These are phyloP conservation scores for Drosophila pseudotakahashii DNA, from an alignment of 2,888 invertebrate species.

Conservation along the genomic window DNA sequence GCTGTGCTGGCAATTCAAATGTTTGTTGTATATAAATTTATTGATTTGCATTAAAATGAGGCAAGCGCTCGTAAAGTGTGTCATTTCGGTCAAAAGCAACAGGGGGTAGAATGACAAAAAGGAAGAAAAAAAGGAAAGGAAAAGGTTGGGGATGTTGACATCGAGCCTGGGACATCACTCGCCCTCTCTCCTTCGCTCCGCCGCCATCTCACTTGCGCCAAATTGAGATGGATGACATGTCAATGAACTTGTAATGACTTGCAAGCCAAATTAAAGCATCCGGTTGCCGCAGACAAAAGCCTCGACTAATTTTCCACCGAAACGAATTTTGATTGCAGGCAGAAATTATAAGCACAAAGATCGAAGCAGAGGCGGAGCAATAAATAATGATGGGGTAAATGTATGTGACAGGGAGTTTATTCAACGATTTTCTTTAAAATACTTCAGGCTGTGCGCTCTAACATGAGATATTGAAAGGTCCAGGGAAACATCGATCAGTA, in stretches of 20 bases:
- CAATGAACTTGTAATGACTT: constrained; percentile 65
- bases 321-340: constrained; percentile 60
- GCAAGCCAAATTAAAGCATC: constrained; percentile 18
- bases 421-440: background rate
- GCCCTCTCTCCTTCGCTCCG: background rate
- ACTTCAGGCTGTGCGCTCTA: background rate
- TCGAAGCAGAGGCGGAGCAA: background rate
- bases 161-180: constrained; percentile 11
- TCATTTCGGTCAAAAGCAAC: constrained; percentile 26
- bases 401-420: background rate
- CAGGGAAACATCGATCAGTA: too few relatives aligned
- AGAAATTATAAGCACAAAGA: constrained; percentile 8
- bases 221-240: constrained; percentile 77
- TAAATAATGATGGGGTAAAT: constrained; percentile 13
- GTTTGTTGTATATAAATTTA: constrained; percentile 56
- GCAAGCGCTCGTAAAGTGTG: constrained; percentile 29
- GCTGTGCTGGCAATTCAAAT: constrained; percentile 60
- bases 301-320: constrained; percentile 40
- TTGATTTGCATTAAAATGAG: constrained; percentile 58
- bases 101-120: constrained; percentile 8
- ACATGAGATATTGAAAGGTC: background rate
- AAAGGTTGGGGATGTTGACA: constrained; percentile 7
- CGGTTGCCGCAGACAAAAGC: constrained; percentile 14
- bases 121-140: background rate
- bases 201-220: constrained; percentile 5